Base-by-base conservation (phyloP, 2,797 vertebrate genomes). In the Phrynocephalus forsythii region DNA sequence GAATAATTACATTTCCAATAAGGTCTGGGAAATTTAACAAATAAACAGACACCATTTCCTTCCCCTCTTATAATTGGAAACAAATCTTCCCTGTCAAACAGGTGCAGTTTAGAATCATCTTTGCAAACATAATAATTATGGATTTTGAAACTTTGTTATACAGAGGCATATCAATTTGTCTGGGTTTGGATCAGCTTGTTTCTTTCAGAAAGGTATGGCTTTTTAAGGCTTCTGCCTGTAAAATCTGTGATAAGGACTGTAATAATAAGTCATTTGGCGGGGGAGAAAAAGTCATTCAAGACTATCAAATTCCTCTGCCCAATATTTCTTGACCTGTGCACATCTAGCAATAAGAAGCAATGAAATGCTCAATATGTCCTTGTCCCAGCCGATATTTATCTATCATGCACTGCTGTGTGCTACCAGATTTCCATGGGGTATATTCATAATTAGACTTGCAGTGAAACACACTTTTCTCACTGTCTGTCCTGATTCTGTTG, bases 361-460 rank as follows among this genome's bases (percentile, higher is more conserved):
- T 93, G 86, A 95, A 94, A 90, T 83, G 66, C 94, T 94, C 91
- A 94, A 86, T 93, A 90, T 2, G 0, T 50, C 87, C 75, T 92
- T 92, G 83, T 80, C 89, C 79, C 87, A 82, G 83, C 76, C 95
- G 92, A 91, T 95, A 95, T 92, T 95, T 95, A 87, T 92, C 91
- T 91, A 88, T 93, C 91, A 88, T 33, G 69, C 87, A 92, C 86
- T 91, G 84, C 38, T 9, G 8, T 85, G 24, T 92, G 86, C n/a
- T 91, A 91, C 80, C 90, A 52, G 88, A 91, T 91, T 95, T 89
- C 93, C 80, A 77, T 87, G 75, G 93, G 94, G 20, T 90, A 26
- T 89, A 91, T 91, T 93, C 95, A 95, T 95, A 96, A 96, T 96
- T 95, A 96, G 86, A 94, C 87, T 91, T 92, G 82, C 72, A 79